Evolutionary conservation across 2,797 vertebrate species (phyloP), one percentile per base, ranked within the genome.

Genomic region (Takifugu ocellatus): DNA sequence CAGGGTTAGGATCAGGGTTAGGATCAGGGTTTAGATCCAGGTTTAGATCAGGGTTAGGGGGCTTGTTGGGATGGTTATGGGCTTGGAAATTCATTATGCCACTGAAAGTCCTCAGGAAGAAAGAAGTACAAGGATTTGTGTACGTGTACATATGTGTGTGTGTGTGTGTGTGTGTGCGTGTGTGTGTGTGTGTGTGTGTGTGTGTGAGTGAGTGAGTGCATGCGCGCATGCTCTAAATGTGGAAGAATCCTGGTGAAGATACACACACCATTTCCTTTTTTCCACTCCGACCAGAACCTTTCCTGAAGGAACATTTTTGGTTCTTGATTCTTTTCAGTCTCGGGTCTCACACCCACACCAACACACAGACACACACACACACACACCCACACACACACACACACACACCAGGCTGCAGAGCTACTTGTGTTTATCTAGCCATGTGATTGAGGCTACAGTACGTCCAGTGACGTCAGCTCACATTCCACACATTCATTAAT

Each of bases 401-500:
- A 43, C 47, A 51, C 68, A 68, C 52, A 61, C 49, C 39, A 55
- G 51, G 51, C 56, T 64, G 59, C 77, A 65, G 21, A 1, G 69
- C 68, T 67, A 33, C 31, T 56, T 47, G 47, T 85, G 84, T 88
- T 87, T 85, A 85, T 77, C 69, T 81, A 66, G 70, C 79, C 81
- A 83, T 79, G 85, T 78, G 83, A 87, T 76, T 72, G 51, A 48
- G 64, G 68, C 75, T 52, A 63, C 54, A 5, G 65, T 63, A 46
- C 58, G 4, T 56, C 52, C 59, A 25, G 49, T 84, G 86, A 89
- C 78, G 84, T 85, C 83, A 84, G 59, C 66, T n/a, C 24, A 42
- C 80, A 85, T 87, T 85, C 81, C 77, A 57, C 66, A 57, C 83
- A 84, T 84, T 85, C 84, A 79, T 78, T 65, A 43, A 66, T 50